Evolutionary conservation across 92 coral and sea anemone genomes (phyloP), one percentile per base, ranked within the genome.

Genomic region (Blastomussa wellsi): DNA sequence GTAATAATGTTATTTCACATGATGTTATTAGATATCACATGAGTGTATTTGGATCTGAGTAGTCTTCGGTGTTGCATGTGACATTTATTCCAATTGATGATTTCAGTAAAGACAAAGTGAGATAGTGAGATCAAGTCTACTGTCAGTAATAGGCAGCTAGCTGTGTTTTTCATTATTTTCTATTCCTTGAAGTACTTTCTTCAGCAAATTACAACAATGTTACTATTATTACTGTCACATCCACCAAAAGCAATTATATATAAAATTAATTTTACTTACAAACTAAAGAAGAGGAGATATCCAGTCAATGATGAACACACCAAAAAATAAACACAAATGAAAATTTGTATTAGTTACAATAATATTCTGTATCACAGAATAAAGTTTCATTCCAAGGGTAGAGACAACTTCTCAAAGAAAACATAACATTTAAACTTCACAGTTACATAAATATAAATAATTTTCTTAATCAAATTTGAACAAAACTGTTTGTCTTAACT

Each of bases 231-330:
- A n/a, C n/a, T n/a, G n/a, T n/a, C n/a, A n/a, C n/a, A n/a, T n/a
- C n/a, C n/a, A n/a, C n/a, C n/a, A 59, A 59, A 17, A 6, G 15
- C 6, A 17, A 15, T 3, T 15, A 16, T 2, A 69, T 16, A 14
- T 35, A 69, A 20, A 20, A 69, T 16, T 69, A 24, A 55, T 55
- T 69, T 69, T 68, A 81, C 85, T 81, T 81, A 81, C 85, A 81
- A 81, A 81, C 85, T 81, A 14, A 49, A 52, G 68, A 81, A 19
- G 4, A 70, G 29, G 75, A 36, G 17, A 66, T 20, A 3, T 17
- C 37, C 28, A 68, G 26, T 79, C 74, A 77, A 81, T 22, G 33
- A 33, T 47, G 44, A 68, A 33, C 44, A 77, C n/a, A 24, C 13
- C 38, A 52, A 51, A 47, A 72, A 65, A 15, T 17, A n/a, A 80